These are phyloP conservation scores for Xanthorhoe spadicearia DNA, from an alignment of 2,888 invertebrate genomes.

Conservation along the genomic window DNA sequence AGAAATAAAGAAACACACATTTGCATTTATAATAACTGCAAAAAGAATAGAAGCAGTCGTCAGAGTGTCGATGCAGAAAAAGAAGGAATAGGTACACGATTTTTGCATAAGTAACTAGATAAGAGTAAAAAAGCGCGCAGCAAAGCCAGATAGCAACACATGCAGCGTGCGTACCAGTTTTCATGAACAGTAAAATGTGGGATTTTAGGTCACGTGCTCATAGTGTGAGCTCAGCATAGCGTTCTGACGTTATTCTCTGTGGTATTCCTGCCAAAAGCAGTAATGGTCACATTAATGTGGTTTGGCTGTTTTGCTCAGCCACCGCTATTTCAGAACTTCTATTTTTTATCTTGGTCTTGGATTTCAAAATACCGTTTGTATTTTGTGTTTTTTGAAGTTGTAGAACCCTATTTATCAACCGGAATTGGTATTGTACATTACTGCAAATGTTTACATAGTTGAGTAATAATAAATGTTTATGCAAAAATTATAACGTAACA, in stretches of 20 bases:
- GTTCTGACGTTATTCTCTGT: slow-evolving; percentile 25
- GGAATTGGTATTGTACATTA: too few relatives aligned
- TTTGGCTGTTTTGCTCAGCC: slow-evolving; percentile 26
- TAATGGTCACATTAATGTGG: slow-evolving; percentile 32
- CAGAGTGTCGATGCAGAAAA: too few relatives aligned
- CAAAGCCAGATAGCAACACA: slow-evolving; percentile 9
- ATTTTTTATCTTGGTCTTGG: not conserved
- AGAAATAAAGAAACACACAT: too few relatives aligned
- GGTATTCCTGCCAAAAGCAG: slow-evolving; percentile 35
- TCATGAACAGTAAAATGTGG: slow-evolving; percentile 19
- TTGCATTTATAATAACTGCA: too few relatives aligned
- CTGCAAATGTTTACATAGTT: too few relatives aligned
- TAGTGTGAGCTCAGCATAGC: slow-evolving; percentile 23
- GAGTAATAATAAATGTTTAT: too few relatives aligned
- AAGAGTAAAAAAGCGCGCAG: slow-evolving; percentile 4
- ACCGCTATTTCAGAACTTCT: slow-evolving; percentile 17
- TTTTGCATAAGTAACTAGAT: not conserved
- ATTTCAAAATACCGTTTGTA: not conserved
- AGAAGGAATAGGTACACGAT: not conserved
- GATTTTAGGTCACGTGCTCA: slow-evolving; percentile 23
- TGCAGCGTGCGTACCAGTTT: slow-evolving; percentile 4
- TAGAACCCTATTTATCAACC: too few relatives aligned
- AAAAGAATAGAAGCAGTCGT: too few relatives aligned
- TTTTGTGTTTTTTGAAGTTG: not conserved
- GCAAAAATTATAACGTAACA: too few relatives aligned